Conservation (phyloP, 2,113 vertebrate species). For the Esox niger region DNA sequence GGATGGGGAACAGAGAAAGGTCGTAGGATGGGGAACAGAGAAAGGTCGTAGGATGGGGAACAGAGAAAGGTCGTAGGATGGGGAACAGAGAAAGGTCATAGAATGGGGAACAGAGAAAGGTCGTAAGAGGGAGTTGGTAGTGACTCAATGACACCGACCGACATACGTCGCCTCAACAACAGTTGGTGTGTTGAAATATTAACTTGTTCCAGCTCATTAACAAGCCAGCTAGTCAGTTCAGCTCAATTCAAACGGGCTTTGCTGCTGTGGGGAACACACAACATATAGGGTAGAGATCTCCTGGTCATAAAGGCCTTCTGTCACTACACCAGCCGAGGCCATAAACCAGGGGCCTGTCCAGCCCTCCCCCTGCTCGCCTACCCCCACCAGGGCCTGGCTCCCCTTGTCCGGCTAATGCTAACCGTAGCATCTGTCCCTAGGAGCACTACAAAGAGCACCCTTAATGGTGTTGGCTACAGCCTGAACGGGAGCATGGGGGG, state of each 20-base stretch:
- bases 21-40: no score
- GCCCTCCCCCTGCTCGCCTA: no score
- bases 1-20: no score
- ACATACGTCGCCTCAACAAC: slow-evolving; percentile 46
- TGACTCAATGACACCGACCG: slow-evolving; percentile 5
- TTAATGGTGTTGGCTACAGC: slow-evolving; percentile 55
- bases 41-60: no score
- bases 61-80: no score
- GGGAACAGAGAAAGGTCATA: no score
- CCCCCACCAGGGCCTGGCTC: slow-evolving; percentile 30
- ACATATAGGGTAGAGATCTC: no score
- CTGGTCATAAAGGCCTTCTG: slow-evolving; percentile 42
- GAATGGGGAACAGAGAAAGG: not conserved
- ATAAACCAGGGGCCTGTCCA: slow-evolving; percentile 39
- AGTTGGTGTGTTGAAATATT: slow-evolving; percentile 64
- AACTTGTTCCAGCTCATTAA: slow-evolving; percentile 59
- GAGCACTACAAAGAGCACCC: slow-evolving; percentile 51
- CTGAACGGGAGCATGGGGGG: slow-evolving; percentile 48
- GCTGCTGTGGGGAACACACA: no score
- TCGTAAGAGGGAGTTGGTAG: no score
- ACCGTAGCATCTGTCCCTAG: slow-evolving; percentile 41
- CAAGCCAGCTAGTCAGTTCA: slow-evolving; percentile 8
- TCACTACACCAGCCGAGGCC: slow-evolving; percentile 25
- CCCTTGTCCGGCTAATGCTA: slow-evolving; percentile 28
- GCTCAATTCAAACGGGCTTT: no score